Evolutionary conservation across 2,888 invertebrate genomes (phyloP).

Genomic region (Hololepta plana): DNA sequence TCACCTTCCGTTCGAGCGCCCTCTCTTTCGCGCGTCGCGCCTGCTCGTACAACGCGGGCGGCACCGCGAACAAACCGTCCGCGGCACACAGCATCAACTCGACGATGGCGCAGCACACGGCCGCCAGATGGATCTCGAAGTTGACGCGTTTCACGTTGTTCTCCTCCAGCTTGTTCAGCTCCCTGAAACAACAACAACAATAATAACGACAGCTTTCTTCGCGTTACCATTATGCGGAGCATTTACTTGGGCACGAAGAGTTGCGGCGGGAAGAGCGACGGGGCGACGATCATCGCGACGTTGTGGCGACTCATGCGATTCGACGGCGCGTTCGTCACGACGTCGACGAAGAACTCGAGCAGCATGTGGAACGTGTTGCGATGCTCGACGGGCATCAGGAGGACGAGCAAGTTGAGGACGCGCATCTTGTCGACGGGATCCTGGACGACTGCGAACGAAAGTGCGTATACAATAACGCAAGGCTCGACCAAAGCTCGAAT

Average conservation of each 20-base stretch:
- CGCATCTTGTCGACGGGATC: slow-evolving; percentile 46
- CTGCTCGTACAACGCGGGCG: slow-evolving; percentile 49
- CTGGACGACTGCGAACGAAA: slow-evolving; percentile 21
- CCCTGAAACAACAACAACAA: slow-evolving; percentile 1
- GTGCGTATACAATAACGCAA: background rate
- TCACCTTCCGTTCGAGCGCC: no score
- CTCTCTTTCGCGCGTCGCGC: slow-evolving; percentile 26
- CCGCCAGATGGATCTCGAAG: slow-evolving; percentile 75
- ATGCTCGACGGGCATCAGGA: slow-evolving; percentile 69
- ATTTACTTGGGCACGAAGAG: slow-evolving; percentile 22
- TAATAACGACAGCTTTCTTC: background rate
- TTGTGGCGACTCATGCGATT: slow-evolving; percentile 88
- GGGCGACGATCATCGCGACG: slow-evolving; percentile 88
- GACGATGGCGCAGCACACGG: slow-evolving; percentile 72
- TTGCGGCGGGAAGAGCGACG: slow-evolving; percentile 73
- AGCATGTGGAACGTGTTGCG: slow-evolving; percentile 66
- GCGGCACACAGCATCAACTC: slow-evolving; percentile 65
- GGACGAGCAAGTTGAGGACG: slow-evolving; percentile 60
- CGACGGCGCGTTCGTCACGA: slow-evolving; percentile 46
- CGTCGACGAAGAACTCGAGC: slow-evolving; percentile 56
- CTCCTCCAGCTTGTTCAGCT: slow-evolving; percentile 20
- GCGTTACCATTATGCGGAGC: slow-evolving; percentile 1
- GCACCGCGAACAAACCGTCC: slow-evolving; percentile 64
- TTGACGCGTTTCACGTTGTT: no score
- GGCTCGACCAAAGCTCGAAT: no score